Base-by-base conservation (phyloP, 2,113 vertebrate genomes). In the Redunca redunca region DNA sequence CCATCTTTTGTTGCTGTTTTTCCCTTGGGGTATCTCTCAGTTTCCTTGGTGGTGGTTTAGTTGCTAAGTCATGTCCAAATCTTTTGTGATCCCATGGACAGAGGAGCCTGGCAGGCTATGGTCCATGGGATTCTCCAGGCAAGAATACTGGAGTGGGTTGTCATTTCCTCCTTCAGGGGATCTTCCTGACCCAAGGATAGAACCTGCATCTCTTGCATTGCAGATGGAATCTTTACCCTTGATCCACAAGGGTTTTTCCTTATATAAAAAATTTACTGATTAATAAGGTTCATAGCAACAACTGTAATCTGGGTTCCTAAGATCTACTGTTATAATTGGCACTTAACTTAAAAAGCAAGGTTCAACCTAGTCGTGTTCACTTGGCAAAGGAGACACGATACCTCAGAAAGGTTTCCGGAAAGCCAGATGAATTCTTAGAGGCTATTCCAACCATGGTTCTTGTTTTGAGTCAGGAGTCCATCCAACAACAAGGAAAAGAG, bases 321-420 rank as follows among this genome's bases (percentile, higher is more conserved):
- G 7, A 43, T 43, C 5, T 16, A 30, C 16, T 81, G 28, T 52
- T 88, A 13, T n/a, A 77, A 89, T 71, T 57, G 10, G 17, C 8
- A 33, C 1, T 55, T 28, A 88, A 88, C 71, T 60, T 90, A 84
- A 95, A 83, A 80, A 10, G 36, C 19, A 94, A 87, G 25, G n/a
- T 36, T 91, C n/a, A 36, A 21, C 5, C 46, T 94, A 36, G 7
- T 7, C 67, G 40, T 12, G 13, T 9, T 95, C 16, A 86, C 28
- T 11, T 58, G 62, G 5, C 17, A 77, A 92, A 82, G 48, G 28
- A 78, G 7, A n/a, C 3, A 25, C 17, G 9, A 40, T 86, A 83
- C 23, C 5, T 87, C 33, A 87, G 55, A 95, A 82, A 67, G 16
- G 33, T 90, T 95, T 96, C 80, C 48, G 28, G 33, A 90, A 55